phyloP scores from a whole-genome alignment of 2,797 vertebrate species.

The Sebastes umbrosus region DNA sequence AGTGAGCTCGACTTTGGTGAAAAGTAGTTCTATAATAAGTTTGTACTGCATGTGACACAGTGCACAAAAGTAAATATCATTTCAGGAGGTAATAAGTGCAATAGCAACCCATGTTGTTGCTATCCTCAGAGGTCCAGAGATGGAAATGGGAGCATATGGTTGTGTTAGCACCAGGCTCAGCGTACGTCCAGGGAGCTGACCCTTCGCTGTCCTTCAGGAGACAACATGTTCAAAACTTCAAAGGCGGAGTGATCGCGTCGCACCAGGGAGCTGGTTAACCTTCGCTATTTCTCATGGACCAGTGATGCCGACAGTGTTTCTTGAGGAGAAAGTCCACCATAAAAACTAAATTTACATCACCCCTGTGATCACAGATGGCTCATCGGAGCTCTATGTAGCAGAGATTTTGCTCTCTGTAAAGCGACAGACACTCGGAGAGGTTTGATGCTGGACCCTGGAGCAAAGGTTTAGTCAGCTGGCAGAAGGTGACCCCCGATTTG shows the following conservation, averaged over 20 bases:
- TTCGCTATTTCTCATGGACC: background rate
- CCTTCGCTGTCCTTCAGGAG: conserved; percentile 39
- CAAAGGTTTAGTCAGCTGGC: conserved; percentile 5
- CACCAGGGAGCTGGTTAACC: conserved; percentile 25
- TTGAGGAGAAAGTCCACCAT: background rate
- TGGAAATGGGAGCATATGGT: conserved; percentile 35
- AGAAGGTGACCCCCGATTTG: conserved; percentile 31
- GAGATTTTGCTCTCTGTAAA: background rate
- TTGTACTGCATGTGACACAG: background rate
- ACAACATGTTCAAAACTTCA: conserved; percentile 25
- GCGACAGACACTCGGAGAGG: background rate
- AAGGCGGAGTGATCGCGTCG: background rate
- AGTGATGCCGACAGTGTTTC: background rate
- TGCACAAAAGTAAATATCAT: background rate
- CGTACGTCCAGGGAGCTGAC: conserved; percentile 18
- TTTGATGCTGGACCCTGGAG: conserved; percentile 4
- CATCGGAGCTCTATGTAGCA: background rate
- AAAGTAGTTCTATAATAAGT: background rate
- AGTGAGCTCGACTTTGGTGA: background rate
- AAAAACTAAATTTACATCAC: background rate
- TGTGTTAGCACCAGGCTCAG: conserved; percentile 19
- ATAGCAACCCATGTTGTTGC: background rate
- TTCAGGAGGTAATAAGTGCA: background rate
- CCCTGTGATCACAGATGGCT: background rate
- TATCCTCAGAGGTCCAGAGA: conserved; percentile 1